Conservation (phyloP, 2,113 vertebrate species). For the human (Homo sapiens) region DNA sequence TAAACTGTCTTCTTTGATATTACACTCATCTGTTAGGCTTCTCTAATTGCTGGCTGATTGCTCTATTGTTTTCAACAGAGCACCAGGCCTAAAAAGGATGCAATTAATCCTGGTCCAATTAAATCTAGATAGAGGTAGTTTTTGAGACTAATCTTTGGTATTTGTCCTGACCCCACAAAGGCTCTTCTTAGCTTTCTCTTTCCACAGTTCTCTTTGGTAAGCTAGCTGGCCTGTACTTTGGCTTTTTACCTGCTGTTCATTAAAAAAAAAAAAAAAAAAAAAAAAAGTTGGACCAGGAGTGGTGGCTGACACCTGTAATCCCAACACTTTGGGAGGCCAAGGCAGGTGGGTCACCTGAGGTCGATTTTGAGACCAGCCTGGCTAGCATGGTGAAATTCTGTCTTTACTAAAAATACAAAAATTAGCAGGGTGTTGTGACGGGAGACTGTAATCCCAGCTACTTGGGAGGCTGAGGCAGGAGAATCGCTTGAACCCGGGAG, state of each 20-base stretch:
- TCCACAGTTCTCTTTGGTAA: background rate
- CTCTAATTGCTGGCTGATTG: background rate
- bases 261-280: too few species aligned
- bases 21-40: background rate
- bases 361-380: background rate
- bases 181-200: background rate
- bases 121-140: background rate
- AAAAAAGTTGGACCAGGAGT: too few species aligned
- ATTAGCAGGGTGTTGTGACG: background rate
- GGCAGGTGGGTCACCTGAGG: background rate
- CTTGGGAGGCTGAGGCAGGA: background rate
- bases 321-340: background rate
- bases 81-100: background rate
- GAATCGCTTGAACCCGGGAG: background rate
- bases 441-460: background rate
- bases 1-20: background rate
- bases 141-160: background rate
- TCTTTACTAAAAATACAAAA: background rate
- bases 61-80: background rate
- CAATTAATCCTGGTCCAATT: background rate
- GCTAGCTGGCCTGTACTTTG: background rate
- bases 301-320: background rate
- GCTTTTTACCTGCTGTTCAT: background rate
- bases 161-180: background rate
- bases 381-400: background rate